Evolutionary conservation across 2,797 vertebrate species (phyloP), one percentile per base, ranked within the genome.

Genomic region (Myripristis murdjan): DNA sequence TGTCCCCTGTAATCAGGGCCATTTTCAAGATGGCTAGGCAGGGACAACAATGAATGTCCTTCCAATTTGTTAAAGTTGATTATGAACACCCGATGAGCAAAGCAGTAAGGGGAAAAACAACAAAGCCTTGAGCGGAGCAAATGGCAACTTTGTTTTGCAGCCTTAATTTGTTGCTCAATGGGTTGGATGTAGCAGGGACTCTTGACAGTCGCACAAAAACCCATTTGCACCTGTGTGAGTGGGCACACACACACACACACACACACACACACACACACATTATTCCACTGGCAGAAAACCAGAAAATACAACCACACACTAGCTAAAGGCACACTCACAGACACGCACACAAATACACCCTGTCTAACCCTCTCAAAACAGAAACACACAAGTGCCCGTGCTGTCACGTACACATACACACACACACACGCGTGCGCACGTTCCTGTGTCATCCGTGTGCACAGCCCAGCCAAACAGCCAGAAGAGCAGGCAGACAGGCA

Each of bases 11-110:
- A 81, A 88, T 77, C 71, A 76, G 46, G 46, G 65, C 49, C 61
- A 85, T 89, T 92, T 90, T 91, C 65, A 79, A 85, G 83, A 83
- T 63, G 78, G 77, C 82, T 70, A 14, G 39, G 65, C 82, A 33
- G 43, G 7, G 44, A 74, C 65, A 83, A 83, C 65, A 83, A 85
- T 75, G 54, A 68, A 73, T 63, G 83, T 63, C 86, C 75, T 71
- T 82, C 77, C 73, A 77, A 68, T 82, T 84, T 77, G 81, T 84
- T 80, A 80, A 69, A 56, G 56, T 67, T 83, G 77, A 91, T 90
- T 88, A 88, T 75, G 77, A 89, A 84, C 57, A 78, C 71, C 63
- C 54, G 44, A 49, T 74, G 86, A 87, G 75, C 83, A 64, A 76
- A 62, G 54, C 53, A 64, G 16, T 16, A 46, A 14, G 52, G 28